Evolutionary conservation across 2,113 vertebrate genomes (phyloP), one percentile per base, ranked within the genome.

Genomic region (Aplodontia rufa): DNA sequence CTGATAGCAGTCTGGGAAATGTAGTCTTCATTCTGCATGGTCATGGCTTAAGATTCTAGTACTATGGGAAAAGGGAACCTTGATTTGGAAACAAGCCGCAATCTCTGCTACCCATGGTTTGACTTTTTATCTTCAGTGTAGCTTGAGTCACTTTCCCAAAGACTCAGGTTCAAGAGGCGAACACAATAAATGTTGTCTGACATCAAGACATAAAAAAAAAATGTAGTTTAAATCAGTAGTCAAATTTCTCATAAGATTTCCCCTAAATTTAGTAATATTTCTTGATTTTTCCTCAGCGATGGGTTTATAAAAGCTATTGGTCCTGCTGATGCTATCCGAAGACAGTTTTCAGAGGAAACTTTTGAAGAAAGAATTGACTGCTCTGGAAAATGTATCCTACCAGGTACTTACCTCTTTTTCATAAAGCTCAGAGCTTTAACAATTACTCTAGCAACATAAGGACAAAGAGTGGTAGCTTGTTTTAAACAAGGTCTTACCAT

Each of bases 351-450:
- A 35, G 98, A 96, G 69, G 98, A 98, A 17, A 98, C 94, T 0
- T 99, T 99, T 96, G 99, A 99, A 83, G 98, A 98, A 91, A 97
- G 98, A 93, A 99, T 99, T 37, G 99, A 99, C 97, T 99, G 99
- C 26, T 98, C 99, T 11, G 99, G 99, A 53, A 99, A 99, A 98
- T 99, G 99, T 2, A 98, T 99, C 82, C 96, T 99, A 82, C 99
- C 99, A 80, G 99, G 99, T 99, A 97, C 94, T 98, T 95, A n/a
- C 2, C 74, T 58, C 74, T 83, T 75, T 83, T 84, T 37, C 79
- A 28, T 81, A 68, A 94, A 92, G 58, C 16, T 78, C 28, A 79
- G 94, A 58, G 26, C 8, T 78, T 93, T 66, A 90, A 40, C 8
- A 40, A 6, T 49, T 66, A 22, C 62, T 87, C 10, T 1, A 53